Conservation (phyloP, 2,888 invertebrate species). For the Melikaiella ostensackeni region DNA sequence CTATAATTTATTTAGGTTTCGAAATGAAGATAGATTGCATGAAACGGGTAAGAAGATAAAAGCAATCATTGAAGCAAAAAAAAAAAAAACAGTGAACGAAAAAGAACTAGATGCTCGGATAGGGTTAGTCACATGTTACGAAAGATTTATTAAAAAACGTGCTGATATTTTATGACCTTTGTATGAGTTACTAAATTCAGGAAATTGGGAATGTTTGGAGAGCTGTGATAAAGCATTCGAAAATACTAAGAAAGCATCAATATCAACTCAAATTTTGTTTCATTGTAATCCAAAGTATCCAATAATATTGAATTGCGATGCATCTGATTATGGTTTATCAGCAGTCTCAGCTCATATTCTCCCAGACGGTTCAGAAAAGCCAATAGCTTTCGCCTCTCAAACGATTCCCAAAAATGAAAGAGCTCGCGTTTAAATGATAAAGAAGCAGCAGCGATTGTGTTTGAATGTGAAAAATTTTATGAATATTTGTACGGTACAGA, state of each 20-base stretch:
- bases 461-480: too few species aligned
- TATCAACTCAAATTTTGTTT: conserved; percentile 28
- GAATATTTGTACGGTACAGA: too few species aligned
- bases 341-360: conserved; percentile 18
- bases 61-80: conserved; percentile 17
- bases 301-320: conserved; percentile 22
- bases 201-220: conserved; percentile 42
- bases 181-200: too few species aligned
- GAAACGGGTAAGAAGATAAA: too few species aligned
- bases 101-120: conserved; percentile 10
- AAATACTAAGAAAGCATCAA: conserved; percentile 49
- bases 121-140: conserved; percentile 21
- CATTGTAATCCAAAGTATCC: conserved; percentile 18
- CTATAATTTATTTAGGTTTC: too few species aligned
- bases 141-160: neutral
- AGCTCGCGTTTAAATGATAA: too few species aligned
- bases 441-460: too few species aligned
- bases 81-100: neutral
- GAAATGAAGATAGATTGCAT: too few species aligned
- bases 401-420: too few species aligned
- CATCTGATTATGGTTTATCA: conserved; percentile 23
- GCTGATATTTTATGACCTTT: too few species aligned
- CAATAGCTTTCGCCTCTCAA: conserved; percentile 20
- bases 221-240: conserved; percentile 47
- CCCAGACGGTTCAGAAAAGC: conserved; percentile 9